Evolutionary conservation across 2,113 vertebrate species (phyloP), one percentile per base, ranked within the genome.

Genomic region (Australoheros scitulus): DNA sequence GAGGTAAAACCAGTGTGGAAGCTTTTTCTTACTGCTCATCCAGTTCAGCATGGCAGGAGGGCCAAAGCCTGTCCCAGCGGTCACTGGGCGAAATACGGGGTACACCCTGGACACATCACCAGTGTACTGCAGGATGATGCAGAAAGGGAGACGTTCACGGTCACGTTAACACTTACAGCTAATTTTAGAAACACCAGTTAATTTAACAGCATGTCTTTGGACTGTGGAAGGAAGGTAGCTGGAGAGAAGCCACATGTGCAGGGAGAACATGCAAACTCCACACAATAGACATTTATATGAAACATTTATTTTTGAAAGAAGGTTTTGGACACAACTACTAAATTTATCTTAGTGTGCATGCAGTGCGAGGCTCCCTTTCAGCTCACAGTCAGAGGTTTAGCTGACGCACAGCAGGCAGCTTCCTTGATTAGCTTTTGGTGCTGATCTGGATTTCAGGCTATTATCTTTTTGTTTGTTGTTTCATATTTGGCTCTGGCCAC

Each of bases 381-480:
- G 41, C 41, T 50, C 3, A 22, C 29, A 56, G 34, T 79, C n/a
- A 59, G 4, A 64, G 20, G 38, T 72, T 56, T 75, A 68, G 76
- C 74, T 41, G 22, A 57, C 57, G 22, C 11, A 65, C 6, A 5
- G 41, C 65, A 17, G 17, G 34, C 65, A 29, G 76, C 79, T 36
- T 24, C 3, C 26, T 59, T 83, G 64, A 84, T 88, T 78, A 82
- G 76, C 38, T 24, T 59, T 79, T 52, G 65, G 75, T 83, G 57
- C 60, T 7, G 72, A 65, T 81, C 15, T 2, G 55, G 57, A 64
- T 76, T 41, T 79, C 26, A 11, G 17, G 20, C 74, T 17, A 3
- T 61, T 11, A n/a, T 74, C 11, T 50, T 72, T 52, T 72, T 72
- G 68, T 34, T 72, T 34, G 68, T 72, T 81, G 29, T 63, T 56